Percentiles rank a stretch among this genome's conserved stretches.
Evolutionary conservation across 2,888 invertebrate genomes (phyloP).

Genomic region (Spicauda simplicius): DNA sequence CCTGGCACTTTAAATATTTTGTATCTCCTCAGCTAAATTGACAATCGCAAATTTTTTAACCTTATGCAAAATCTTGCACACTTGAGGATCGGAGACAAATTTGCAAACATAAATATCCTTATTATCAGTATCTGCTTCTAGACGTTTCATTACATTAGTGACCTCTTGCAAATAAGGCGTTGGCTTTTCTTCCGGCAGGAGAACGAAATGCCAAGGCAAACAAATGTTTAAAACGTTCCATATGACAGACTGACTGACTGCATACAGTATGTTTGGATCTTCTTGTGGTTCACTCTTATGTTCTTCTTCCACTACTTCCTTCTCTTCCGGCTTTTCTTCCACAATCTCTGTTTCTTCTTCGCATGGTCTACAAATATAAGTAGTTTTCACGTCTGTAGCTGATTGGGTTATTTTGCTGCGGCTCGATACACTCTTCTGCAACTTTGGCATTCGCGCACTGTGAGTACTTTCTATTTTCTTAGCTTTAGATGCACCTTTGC

Average conservation of each 20-base stretch:
- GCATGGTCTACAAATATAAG: constrained; percentile 70
- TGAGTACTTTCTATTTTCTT: constrained; percentile 58
- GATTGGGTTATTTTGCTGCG: constrained; percentile 58
- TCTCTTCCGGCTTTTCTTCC: constrained; percentile 54
- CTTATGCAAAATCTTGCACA: constrained; percentile 68
- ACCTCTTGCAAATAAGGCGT: constrained; percentile 64
- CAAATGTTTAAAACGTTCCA: constrained; percentile 72
- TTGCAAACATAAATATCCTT: constrained; percentile 71
- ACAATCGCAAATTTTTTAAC: constrained; percentile 71
- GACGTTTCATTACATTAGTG: constrained; percentile 53
- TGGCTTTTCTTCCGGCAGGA: constrained; percentile 59
- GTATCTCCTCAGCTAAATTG: constrained; percentile 59
- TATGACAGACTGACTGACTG: constrained; percentile 66
- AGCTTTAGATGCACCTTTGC: constrained; percentile 48
- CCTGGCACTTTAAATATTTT: constrained; percentile 46
- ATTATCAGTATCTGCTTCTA: constrained; percentile 67
- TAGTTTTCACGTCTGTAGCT: constrained; percentile 58
- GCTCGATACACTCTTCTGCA: constrained; percentile 49
- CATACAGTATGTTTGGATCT: constrained; percentile 63
- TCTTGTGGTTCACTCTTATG: constrained; percentile 52
- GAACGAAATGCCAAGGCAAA: constrained; percentile 72
- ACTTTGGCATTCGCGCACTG: constrained; percentile 60
- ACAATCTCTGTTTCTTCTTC: constrained; percentile 52
- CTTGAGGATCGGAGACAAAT: constrained; percentile 61
- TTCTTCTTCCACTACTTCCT: constrained; percentile 61